These are phyloP conservation scores for Drosophila grimshawi DNA, from an alignment of 1,140 invertebrate species.

Conservation along the genomic window DNA sequence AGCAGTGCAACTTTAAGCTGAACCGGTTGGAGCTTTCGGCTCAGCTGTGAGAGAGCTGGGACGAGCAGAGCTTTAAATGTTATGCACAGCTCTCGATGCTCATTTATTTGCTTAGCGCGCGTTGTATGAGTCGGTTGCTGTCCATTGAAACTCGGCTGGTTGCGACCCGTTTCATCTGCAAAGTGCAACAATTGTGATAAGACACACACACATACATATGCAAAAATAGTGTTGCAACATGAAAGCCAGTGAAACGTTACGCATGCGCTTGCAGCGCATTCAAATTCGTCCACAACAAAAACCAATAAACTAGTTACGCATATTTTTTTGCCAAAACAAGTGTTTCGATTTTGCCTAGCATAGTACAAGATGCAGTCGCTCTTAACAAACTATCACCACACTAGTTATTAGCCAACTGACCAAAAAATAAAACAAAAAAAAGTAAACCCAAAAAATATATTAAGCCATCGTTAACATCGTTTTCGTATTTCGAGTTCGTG, in stretches of 20 bases:
- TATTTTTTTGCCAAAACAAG: conserved; percentile 1
- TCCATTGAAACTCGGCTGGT: conserved; percentile 6
- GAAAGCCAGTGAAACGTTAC: conserved; percentile 73
- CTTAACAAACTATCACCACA: conserved; percentile 62
- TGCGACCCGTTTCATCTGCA: neutral
- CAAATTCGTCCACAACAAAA: conserved; percentile 38
- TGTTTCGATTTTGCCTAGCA: neutral
- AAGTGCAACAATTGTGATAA: conserved; percentile 45
- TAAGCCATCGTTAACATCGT: conserved; percentile 34
- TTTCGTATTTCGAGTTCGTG: conserved; percentile 27
- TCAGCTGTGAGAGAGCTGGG: conserved; percentile 1
- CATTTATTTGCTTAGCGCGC: conserved; percentile 67
- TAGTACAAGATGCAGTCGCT: conserved; percentile 38
- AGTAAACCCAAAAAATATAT: conserved; percentile 23
- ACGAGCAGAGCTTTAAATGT: conserved; percentile 63
- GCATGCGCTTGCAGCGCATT: conserved; percentile 68
- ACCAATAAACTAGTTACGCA: conserved; percentile 30
- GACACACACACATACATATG: conserved; percentile 4
- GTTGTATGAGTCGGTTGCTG: conserved; percentile 45
- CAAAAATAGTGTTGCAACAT: conserved; percentile 57
- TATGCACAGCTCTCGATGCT: conserved; percentile 15
- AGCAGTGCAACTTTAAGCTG: neutral
- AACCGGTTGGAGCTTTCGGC: conserved; percentile 45
- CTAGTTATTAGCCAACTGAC: conserved; percentile 73
- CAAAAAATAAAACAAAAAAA: conserved; percentile 39